Evolutionary conservation across 1,140 invertebrate species (phyloP).

Genomic region (Venustaconcha ellipsiformis): DNA sequence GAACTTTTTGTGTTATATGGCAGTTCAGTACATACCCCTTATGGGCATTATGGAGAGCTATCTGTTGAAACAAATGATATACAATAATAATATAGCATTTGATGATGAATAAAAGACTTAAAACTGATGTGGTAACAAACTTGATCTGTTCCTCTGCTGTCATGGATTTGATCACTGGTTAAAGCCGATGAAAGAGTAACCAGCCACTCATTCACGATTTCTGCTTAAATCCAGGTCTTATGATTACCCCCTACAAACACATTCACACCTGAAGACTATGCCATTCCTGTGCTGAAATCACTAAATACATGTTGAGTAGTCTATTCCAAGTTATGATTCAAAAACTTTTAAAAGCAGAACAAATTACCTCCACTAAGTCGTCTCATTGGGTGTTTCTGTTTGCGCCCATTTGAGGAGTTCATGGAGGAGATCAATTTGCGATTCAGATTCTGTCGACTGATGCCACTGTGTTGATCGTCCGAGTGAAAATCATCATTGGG

Average conservation of each 20-base stretch:
- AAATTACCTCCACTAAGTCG: conserved; percentile 49
- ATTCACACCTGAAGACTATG: not conserved
- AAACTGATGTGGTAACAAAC: too few relatives aligned
- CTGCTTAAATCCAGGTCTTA: too few relatives aligned
- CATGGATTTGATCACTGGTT: too few relatives aligned
- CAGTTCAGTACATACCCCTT: too few relatives aligned
- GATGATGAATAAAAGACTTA: too few relatives aligned
- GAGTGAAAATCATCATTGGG: conserved; percentile 28
- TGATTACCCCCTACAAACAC: not conserved
- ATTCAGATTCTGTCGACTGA: conserved; percentile 55
- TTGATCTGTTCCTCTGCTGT: too few relatives aligned
- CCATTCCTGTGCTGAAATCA: not conserved
- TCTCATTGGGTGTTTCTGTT: conserved; percentile 62
- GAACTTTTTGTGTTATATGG: too few relatives aligned
- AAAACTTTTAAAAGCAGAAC: not conserved
- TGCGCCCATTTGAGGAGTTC: conserved; percentile 41
- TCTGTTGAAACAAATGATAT: too few relatives aligned
- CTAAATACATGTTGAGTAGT: not conserved
- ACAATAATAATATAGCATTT: too few relatives aligned
- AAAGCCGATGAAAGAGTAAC: too few relatives aligned
- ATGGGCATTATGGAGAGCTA: too few relatives aligned
- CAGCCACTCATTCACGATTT: too few relatives aligned
- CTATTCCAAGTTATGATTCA: not conserved
- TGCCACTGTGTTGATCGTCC: conserved; percentile 35
- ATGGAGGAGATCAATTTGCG: conserved; percentile 52